Evolutionary conservation across 1,140 invertebrate genomes (phyloP), one percentile per base, ranked within the genome.

Genomic region (Ostrea edulis): DNA sequence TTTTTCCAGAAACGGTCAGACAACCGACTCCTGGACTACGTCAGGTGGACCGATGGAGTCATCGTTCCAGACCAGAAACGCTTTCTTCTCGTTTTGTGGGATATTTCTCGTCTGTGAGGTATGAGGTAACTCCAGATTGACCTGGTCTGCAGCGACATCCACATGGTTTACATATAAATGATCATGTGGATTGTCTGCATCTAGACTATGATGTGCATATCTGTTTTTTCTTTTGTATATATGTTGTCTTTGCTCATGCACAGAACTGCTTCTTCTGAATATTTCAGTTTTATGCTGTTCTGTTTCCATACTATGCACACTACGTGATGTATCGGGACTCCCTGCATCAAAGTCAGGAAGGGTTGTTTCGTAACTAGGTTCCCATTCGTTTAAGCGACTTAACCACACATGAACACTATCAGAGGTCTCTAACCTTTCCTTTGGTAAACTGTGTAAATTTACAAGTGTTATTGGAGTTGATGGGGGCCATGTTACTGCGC

Each of bases 341-440:
- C 52, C 87, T 58, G 25, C 55, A 11, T 83, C 53, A 0, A 22
- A 88, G 55, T 58, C 65, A 77, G 77, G 22, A 25, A 54, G n/a
- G 9, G 14, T 35, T 5, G 51, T 55, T 0, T 71, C 44, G n/a
- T 77, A 58, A 8, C 52, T 84, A 2, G 86, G 82, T 22, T 84
- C 88, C 88, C 88, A 89, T 14, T 89, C 84, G n/a, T 89, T 84
- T 83, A 89, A 77, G 25, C 44, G 54, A 83, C 84, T 58, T 68
- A 89, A 58, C 89, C 89, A 89, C n/a, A 83, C 29, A 17, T 81
- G 89, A 83, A 89, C 86, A 87, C 86, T 89, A 51, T 89, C 86
- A 62, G 86, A 86, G 44, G 86, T 35, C 17, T 86, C 85, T 29
- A 86, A 55, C 55, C 54, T 85, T 20, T 89, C 86, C 55, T 87